Conservation (phyloP, 2,113 vertebrate species). For the Gnathonemus longibarbis region DNA sequence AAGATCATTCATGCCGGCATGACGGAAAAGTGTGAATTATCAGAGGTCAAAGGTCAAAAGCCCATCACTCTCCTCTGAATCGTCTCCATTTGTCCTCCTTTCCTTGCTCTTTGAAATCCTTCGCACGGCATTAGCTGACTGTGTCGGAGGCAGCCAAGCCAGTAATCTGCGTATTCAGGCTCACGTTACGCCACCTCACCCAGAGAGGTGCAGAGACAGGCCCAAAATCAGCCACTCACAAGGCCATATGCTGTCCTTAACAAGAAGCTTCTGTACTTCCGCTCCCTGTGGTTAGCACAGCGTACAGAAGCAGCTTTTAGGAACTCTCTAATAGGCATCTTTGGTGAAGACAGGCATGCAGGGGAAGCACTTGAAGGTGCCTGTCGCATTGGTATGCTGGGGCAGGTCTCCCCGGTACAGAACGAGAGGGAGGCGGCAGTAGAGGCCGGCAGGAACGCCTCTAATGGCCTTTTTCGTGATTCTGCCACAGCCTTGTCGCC, state of each 20-base stretch:
- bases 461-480: conserved; percentile 41
- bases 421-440: not conserved
- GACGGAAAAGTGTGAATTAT: conserved; percentile 6
- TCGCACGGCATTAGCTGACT: not conserved
- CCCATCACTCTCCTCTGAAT: not conserved
- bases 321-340: not conserved
- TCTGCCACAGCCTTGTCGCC: conserved; percentile 30
- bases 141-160: not conserved
- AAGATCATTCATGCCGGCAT: not conserved
- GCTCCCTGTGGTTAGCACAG: not conserved
- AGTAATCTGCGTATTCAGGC: not conserved
- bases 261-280: not conserved
- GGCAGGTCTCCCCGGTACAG: conserved; percentile 15
- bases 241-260: not conserved
- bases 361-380: not conserved
- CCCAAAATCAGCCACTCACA: not conserved
- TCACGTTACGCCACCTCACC: not conserved
- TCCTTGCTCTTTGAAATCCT: not conserved
- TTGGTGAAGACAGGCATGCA: not conserved
- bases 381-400: conserved; percentile 28
- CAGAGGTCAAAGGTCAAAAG: not conserved
- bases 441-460: conserved; percentile 31
- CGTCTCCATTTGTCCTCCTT: not conserved
- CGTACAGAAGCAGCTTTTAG: not conserved
- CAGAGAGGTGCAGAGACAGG: not conserved